Percentiles rank a stretch among this genome's conserved stretches.
phyloP scores from a whole-genome alignment of 2,797 vertebrate species.

The Halcyon chelicuti region DNA sequence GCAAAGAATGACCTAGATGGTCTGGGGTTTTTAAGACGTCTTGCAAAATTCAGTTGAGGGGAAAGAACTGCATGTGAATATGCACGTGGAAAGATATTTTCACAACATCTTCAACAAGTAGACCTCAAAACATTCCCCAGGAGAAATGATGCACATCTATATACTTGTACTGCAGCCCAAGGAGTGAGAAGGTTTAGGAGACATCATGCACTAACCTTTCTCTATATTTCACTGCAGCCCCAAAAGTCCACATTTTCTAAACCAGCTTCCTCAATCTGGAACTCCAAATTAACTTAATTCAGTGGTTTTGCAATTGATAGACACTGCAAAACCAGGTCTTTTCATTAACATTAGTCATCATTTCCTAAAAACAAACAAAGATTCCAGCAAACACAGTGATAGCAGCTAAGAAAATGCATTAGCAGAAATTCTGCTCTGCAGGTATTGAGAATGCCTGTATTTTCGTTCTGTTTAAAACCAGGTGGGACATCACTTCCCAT shows the following conservation, averaged over 20 bases:
- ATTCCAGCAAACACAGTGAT: background rate
- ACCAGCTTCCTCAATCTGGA: background rate
- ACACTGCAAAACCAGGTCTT: background rate
- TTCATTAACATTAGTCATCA: background rate
- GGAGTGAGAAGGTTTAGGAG: fast-evolving
- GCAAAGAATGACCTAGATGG: background rate
- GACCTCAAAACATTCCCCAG: background rate
- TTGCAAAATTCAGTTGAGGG: background rate
- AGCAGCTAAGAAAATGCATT: background rate
- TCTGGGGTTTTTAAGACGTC: background rate
- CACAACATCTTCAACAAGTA: background rate
- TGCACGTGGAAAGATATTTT: background rate
- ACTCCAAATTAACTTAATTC: background rate
- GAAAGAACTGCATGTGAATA: background rate
- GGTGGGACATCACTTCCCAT: background rate
- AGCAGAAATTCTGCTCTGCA: background rate
- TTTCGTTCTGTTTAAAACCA: background rate
- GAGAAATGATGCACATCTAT: background rate
- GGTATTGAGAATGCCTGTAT: background rate
- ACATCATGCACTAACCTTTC: background rate
- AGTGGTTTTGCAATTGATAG: background rate
- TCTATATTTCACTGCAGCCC: background rate
- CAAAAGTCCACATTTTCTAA: background rate
- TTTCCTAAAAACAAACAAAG: background rate
- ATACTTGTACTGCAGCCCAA: background rate